phyloP scores from a whole-genome alignment of 2,113 vertebrate genomes.

The Corydoras sp. region DNA sequence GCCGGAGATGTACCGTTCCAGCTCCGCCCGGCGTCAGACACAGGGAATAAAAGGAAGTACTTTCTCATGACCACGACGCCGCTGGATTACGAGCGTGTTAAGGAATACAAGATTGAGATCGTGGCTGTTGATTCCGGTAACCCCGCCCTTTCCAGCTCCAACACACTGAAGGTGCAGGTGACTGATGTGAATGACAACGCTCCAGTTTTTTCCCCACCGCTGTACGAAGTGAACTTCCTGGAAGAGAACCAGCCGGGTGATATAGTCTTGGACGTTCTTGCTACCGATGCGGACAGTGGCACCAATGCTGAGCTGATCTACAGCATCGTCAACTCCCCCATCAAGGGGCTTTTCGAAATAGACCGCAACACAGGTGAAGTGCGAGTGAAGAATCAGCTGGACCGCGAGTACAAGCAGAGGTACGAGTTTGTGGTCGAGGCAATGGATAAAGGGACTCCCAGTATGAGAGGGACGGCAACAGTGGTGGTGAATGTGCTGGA shows the following conservation, averaged over 20 bases:
- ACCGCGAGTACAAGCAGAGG: constrained; percentile 80
- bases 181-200: constrained; percentile 91
- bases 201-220: constrained; percentile 77
- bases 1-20: constrained; percentile 92
- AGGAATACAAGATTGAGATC: constrained; percentile 90
- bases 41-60: constrained; percentile 90
- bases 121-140: constrained; percentile 94
- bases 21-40: constrained; percentile 84
- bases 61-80: constrained; percentile 91
- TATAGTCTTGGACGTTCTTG: constrained; percentile 76
- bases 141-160: constrained; percentile 92
- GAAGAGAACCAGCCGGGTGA: constrained; percentile 87
- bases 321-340: constrained; percentile 71
- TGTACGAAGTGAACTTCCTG: constrained; percentile 79
- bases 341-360: constrained; percentile 80
- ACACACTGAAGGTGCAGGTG: constrained; percentile 92
- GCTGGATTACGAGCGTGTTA: constrained; percentile 84
- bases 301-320: constrained; percentile 85
- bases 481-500: constrained; percentile 85
- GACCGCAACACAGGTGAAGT: constrained; percentile 78
- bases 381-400: constrained; percentile 79
- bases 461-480: constrained; percentile 85
- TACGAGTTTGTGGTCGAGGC: constrained; percentile 87
- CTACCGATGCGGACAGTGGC: constrained; percentile 85
- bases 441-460: constrained; percentile 84